A percentile compares a stretch with the other conserved stretches of the same genome.
phyloP scores from a whole-genome alignment of 2,797 vertebrate species.

The Melopsittacus undulatus region DNA sequence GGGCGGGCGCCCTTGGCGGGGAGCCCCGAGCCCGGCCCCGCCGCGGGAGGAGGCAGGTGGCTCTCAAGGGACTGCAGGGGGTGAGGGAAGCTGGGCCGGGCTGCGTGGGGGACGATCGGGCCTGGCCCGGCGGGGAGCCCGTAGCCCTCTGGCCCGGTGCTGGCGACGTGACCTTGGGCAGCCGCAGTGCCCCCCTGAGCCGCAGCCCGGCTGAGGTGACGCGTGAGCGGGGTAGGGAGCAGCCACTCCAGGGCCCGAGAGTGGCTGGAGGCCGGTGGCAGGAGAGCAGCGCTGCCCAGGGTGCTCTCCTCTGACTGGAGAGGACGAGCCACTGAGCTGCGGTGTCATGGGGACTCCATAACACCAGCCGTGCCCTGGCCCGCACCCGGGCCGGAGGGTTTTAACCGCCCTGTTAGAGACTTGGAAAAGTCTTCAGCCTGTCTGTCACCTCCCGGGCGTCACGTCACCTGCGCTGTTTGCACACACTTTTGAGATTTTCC shows the following conservation, averaged over 20 bases:
- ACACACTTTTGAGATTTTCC: fast-evolving
- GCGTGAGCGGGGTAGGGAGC: not conserved
- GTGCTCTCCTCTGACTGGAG: not conserved
- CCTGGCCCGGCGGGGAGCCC: not conserved
- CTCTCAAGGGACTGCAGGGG: not conserved
- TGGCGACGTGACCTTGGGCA: constrained; percentile 27
- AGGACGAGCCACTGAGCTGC: not conserved
- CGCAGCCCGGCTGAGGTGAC: not conserved
- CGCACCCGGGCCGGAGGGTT: not conserved
- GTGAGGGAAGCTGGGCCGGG: not conserved
- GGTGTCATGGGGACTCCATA: constrained; percentile 4
- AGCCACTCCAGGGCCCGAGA: not conserved
- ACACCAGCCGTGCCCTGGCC: not conserved
- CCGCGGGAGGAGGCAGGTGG: not conserved
- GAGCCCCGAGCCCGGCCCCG: not conserved
- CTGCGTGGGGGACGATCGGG: not conserved
- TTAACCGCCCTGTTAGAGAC: fast-evolving
- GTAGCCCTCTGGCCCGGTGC: not conserved
- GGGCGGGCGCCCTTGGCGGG: not conserved
- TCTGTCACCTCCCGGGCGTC: not conserved
- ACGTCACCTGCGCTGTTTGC: not conserved
- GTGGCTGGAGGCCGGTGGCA: not conserved
- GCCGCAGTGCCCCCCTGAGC: not conserved
- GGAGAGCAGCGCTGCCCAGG: not conserved
- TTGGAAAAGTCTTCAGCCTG: not conserved